Percentiles rank a stretch among this genome's conserved stretches.
These are phyloP conservation scores for Drosophila varians DNA, from an alignment of 1,140 invertebrate species.

Conservation along the genomic window DNA sequence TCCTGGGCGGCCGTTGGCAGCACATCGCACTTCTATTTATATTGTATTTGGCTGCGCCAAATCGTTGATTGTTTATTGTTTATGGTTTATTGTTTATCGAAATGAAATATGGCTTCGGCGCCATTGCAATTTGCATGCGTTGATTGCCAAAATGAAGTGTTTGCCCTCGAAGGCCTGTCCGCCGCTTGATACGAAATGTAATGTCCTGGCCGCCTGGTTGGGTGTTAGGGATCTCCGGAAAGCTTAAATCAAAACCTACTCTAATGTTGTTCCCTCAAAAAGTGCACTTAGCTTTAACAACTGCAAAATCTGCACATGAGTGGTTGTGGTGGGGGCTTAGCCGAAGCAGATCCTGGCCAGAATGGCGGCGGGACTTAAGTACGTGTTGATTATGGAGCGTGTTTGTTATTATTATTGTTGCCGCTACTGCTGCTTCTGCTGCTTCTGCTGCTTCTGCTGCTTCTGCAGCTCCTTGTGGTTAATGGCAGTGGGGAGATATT, in stretches of 20 bases:
- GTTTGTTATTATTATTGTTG: conserved; percentile 60
- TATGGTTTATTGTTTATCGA: conserved; percentile 75
- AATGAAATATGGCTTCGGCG: conserved; percentile 57
- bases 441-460: conserved; percentile 3
- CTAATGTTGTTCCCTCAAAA: background rate
- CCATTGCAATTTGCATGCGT: conserved; percentile 64
- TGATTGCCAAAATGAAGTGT: conserved; percentile 65
- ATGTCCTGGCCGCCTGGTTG: too few relatives aligned
- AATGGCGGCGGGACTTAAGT: conserved; percentile 55
- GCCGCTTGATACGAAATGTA: too few relatives aligned
- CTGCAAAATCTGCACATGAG: conserved; percentile 9
- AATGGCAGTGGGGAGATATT: conserved; percentile 43
- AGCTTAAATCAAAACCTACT: background rate
- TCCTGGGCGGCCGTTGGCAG: conserved; percentile 17
- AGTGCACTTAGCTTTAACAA: background rate
- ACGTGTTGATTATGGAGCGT: conserved; percentile 73
- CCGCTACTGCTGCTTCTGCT: conserved; percentile 23
- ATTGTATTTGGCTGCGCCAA: conserved; percentile 58
- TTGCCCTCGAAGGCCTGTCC: conserved; percentile 12
- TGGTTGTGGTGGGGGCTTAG: conserved; percentile 6
- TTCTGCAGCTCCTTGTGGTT: conserved; percentile 40
- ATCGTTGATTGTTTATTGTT: conserved; percentile 75
- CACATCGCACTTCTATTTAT: conserved; percentile 25
- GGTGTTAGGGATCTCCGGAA: too few relatives aligned
- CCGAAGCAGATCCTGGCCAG: conserved; percentile 21